phyloP scores from a whole-genome alignment of 2,113 vertebrate species.

The Podarcis raffonei region DNA sequence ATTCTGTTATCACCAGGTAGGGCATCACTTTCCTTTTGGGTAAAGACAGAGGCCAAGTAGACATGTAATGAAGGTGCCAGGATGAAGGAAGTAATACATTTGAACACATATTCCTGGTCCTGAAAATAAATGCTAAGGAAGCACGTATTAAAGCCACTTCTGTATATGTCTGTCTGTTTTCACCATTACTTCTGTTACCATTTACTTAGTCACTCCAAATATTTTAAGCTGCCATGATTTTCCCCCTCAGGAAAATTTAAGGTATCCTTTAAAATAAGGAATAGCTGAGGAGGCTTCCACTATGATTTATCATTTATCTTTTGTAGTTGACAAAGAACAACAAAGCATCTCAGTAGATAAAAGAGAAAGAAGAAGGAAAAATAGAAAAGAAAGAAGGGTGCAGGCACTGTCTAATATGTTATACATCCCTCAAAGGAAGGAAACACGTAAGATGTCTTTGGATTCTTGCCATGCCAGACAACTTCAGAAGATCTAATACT shows the following conservation, averaged over 20 bases:
- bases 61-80: neutral
- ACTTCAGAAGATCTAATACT: slow-evolving; percentile 44
- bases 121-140: neutral
- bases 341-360: slow-evolving; percentile 26
- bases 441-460: slow-evolving; percentile 26
- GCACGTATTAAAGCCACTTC: neutral
- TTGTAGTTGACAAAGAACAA: slow-evolving; percentile 2
- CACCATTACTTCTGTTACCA: neutral
- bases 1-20: no score
- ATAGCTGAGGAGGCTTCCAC: slow-evolving; percentile 5
- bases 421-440: slow-evolving; percentile 22
- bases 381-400: neutral
- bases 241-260: neutral
- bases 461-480: slow-evolving; percentile 23
- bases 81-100: neutral
- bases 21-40: no score
- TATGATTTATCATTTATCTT: slow-evolving; percentile 33
- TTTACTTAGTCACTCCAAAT: neutral
- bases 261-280: neutral
- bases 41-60: no score
- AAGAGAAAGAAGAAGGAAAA: neutral
- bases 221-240: neutral
- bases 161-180: neutral
- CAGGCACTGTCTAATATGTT: slow-evolving; percentile 40
- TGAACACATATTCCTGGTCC: neutral